These are phyloP conservation scores for Coecobrya sp. DNA, from an alignment of 2,888 invertebrate species.

Conservation along the genomic window DNA sequence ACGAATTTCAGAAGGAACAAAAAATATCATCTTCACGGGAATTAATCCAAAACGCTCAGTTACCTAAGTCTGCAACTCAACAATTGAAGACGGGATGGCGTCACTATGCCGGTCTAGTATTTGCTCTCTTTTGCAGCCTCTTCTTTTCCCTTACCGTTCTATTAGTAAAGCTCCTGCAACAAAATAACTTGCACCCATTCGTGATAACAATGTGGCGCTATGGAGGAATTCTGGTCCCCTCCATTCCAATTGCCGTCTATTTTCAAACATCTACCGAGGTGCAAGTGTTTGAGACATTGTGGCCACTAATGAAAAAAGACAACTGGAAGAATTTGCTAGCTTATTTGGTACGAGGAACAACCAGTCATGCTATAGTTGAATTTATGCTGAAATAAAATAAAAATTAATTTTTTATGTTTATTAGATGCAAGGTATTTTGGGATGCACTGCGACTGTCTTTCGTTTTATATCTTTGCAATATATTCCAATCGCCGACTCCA, in stretches of 20 bases:
- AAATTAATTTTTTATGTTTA: neutral
- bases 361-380: neutral
- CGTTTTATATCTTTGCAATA: slow-evolving; percentile 81
- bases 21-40: neutral
- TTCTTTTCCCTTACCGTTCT: slow-evolving; percentile 64
- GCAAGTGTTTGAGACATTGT: slow-evolving; percentile 71
- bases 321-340: slow-evolving; percentile 69
- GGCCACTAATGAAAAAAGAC: slow-evolving; percentile 60
- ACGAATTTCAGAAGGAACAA: slow-evolving; percentile 4
- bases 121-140: slow-evolving; percentile 62
- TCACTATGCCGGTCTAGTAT: slow-evolving; percentile 53
- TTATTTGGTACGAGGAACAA: slow-evolving; percentile 65
- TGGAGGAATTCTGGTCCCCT: slow-evolving; percentile 58
- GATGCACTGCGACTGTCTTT: slow-evolving; percentile 77
- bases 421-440: slow-evolving; percentile 80
- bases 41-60: neutral
- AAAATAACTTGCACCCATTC: slow-evolving; percentile 55
- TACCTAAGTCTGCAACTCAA: neutral
- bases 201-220: slow-evolving; percentile 70
- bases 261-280: slow-evolving; percentile 31
- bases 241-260: slow-evolving; percentile 64
- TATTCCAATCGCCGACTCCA: slow-evolving; percentile 82
- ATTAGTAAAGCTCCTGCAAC: slow-evolving; percentile 51
- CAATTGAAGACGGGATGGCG: slow-evolving; percentile 52
- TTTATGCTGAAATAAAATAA: neutral